Conservation (phyloP, 2,113 vertebrate genomes). For the Triplophysa siluroides region DNA sequence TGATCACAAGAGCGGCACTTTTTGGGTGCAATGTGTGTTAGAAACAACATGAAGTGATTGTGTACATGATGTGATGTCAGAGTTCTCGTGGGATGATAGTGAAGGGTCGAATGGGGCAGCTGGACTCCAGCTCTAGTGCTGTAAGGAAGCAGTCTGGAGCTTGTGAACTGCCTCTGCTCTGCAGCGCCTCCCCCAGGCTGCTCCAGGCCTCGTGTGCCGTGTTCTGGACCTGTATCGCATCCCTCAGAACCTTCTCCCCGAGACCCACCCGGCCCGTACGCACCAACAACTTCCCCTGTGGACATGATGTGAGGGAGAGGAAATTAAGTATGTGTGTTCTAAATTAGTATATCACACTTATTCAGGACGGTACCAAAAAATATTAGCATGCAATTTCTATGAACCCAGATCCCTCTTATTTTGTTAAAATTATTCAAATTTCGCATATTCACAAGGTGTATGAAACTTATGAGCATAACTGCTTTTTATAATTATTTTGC, state of each 20-base stretch:
- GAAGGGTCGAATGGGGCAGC: slow-evolving; percentile 90
- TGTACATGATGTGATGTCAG: slow-evolving; percentile 60
- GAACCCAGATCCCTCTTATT: too few relatives aligned
- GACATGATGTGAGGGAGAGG: slow-evolving; percentile 53
- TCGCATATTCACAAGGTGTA: too few relatives aligned
- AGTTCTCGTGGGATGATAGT: slow-evolving; percentile 91
- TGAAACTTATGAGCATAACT: too few relatives aligned
- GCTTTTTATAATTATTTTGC: too few relatives aligned
- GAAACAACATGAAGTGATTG: too few relatives aligned
- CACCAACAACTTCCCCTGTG: slow-evolving; percentile 86
- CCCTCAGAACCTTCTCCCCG: slow-evolving; percentile 91
- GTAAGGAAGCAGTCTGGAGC: slow-evolving; percentile 92
- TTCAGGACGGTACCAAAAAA: too few relatives aligned
- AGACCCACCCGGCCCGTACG: slow-evolving; percentile 81
- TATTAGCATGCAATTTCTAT: too few relatives aligned
- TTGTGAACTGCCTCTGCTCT: slow-evolving; percentile 81
- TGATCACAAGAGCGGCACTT: neutral
- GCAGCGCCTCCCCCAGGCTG: slow-evolving; percentile 89
- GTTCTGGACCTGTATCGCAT: slow-evolving; percentile 85
- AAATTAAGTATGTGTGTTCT: neutral
- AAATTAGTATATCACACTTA: neutral
- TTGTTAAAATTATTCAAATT: too few relatives aligned
- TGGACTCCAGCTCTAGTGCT: slow-evolving; percentile 93
- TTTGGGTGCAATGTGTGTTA: neutral
- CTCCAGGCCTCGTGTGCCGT: slow-evolving; percentile 92